Percentiles rank a stretch among this genome's conserved stretches.
These are phyloP conservation scores for Pollenia labialis DNA, from an alignment of 2,888 invertebrate genomes.

Conservation along the genomic window DNA sequence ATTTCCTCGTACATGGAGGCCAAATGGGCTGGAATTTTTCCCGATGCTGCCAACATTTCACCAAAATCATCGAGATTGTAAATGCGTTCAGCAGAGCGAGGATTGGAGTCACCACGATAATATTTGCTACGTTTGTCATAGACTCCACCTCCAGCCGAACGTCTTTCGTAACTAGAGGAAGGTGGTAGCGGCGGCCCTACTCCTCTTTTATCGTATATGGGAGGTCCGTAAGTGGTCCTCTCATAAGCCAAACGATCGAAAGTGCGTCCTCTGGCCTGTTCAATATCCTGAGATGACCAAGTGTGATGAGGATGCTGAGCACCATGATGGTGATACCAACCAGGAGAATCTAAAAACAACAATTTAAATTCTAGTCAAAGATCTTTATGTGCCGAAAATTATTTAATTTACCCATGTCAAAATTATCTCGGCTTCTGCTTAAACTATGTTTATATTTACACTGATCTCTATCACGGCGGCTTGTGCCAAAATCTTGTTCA, in stretches of 20 bases:
- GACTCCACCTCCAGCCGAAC: conserved; percentile 75
- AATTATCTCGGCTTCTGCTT: conserved; percentile 83
- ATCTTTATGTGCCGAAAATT: not conserved
- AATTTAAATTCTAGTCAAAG: not conserved
- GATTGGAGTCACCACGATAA: conserved; percentile 80
- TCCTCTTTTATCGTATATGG: conserved; percentile 83
- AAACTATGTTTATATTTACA: conserved; percentile 82
- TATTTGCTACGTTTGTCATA: conserved; percentile 82
- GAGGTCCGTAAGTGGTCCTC: conserved; percentile 83
- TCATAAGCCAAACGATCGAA: conserved; percentile 84
- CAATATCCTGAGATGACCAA: conserved; percentile 84
- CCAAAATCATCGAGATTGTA: conserved; percentile 81
- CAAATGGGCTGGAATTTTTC: conserved; percentile 71
- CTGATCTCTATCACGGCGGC: conserved; percentile 78
- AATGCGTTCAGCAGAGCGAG: conserved; percentile 79
- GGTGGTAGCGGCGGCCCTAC: conserved; percentile 77
- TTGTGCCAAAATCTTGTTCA: conserved; percentile 82
- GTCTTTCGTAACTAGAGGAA: conserved; percentile 79
- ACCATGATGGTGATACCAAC: conserved; percentile 81
- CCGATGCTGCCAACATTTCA: conserved; percentile 74
- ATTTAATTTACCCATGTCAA: conserved; percentile 80
- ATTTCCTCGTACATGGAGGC: conserved; percentile 69
- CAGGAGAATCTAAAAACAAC: conserved; percentile 80
- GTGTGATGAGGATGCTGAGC: conserved; percentile 80
- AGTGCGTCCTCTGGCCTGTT: conserved; percentile 80